Base-by-base conservation (phyloP, 53 echinoderm and acorn worm genomes). In the Holothuria leucospilota region DNA sequence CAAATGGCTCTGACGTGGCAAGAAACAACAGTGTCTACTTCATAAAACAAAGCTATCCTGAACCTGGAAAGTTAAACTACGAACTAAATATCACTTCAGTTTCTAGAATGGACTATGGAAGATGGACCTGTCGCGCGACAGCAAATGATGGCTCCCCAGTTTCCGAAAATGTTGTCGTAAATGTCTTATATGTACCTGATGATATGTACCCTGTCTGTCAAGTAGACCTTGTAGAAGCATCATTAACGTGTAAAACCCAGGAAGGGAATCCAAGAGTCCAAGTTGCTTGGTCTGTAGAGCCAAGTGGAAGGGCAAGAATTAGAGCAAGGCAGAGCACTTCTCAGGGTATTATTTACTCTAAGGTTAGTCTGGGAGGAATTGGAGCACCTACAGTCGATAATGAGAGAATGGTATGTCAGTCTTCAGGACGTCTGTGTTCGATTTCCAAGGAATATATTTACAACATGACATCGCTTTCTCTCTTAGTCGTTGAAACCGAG, bases 251-350 rank as follows among this genome's bases (percentile, higher is more conserved):
- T 39, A 61, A 34, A 38, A 60, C 80, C 13, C 80, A 80, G 56
- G 80, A 62, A 24, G 80, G 80, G 16, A 80, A 80, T 61, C 80
- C 80, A 34, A 80, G 80, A 61, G 39, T 80, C 1, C 38, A 38
- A 29, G 16, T 80, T 24, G 27, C 13, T 30, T 80, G 80, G 80
- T 62, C 38, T 8, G 15, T 34, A 28, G 25, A 29, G 26, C 29
- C 10, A 28, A 6, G 1, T 77, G 51, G 14, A 51, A 30, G 21
- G 34, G 34, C 13, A 20, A 75, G 14, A 21, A 24, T 75, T 8
- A 75, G 80, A 61, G 12, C 80, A 14, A 80, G 59, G 30, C 62
- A 80, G 61, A 30, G 56, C 4, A 80, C 80, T 7, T 4, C 6
- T 29, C 0, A 59, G 25, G 80, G 80, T 16, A 30, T 80, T 18